A percentile compares a stretch with the other conserved stretches of the same genome.
phyloP scores from a whole-genome alignment of 53 echinoderm and acorn worm genomes.

The Stichopus horrens region DNA sequence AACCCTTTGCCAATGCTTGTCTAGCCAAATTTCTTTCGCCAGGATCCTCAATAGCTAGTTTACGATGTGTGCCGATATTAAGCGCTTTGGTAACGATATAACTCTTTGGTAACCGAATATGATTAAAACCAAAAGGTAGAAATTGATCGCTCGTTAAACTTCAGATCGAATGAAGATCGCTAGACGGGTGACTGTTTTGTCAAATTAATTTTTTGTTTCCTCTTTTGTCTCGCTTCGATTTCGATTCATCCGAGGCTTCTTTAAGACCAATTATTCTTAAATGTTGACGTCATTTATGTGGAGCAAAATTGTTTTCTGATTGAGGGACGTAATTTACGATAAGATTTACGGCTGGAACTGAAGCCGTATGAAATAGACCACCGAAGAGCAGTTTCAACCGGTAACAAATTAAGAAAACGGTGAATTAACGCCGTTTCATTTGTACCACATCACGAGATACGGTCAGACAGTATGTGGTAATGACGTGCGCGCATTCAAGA shows the following conservation, averaged over 20 bases:
- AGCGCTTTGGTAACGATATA: slow-evolving; percentile 36
- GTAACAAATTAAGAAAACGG: not conserved
- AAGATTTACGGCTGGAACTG: not conserved
- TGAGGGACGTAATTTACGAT: slow-evolving; percentile 21
- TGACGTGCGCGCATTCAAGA: no score
- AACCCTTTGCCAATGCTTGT: slow-evolving; percentile 33
- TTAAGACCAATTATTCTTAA: slow-evolving; percentile 38
- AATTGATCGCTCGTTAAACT: slow-evolving; percentile 37
- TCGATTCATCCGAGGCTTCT: slow-evolving; percentile 16
- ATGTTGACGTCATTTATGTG: slow-evolving; percentile 37
- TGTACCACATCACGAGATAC: no score
- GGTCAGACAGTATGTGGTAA: no score
- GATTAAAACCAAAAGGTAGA: slow-evolving; percentile 37
- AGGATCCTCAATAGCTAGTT: slow-evolving; percentile 17
- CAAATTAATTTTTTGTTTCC: slow-evolving; percentile 44
- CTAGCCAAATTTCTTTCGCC: slow-evolving; percentile 35
- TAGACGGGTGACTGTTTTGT: slow-evolving; percentile 46
- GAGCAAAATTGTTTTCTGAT: slow-evolving; percentile 33
- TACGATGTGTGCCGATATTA: slow-evolving; percentile 31
- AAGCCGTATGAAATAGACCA: not conserved
- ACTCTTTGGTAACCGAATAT: slow-evolving; percentile 36
- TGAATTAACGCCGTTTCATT: no score
- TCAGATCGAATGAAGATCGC: slow-evolving; percentile 37
- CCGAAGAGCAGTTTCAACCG: not conserved
- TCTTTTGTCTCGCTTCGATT: slow-evolving; percentile 25